These are phyloP conservation scores for Himalopsyche anomala DNA, from an alignment of 2,888 invertebrate genomes.

Conservation along the genomic window DNA sequence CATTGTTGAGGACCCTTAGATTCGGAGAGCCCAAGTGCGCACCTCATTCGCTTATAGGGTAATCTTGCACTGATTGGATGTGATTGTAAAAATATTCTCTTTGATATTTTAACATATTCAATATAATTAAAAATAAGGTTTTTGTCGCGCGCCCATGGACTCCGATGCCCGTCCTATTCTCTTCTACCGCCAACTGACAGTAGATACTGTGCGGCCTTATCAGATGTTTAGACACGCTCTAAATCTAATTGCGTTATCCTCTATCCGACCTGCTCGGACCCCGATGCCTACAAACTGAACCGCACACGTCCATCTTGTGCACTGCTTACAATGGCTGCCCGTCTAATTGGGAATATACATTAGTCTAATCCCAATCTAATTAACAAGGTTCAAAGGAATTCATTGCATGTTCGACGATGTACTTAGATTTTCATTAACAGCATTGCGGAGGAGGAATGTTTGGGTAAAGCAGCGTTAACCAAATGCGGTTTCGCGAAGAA, in stretches of 20 bases:
- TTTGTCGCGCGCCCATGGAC: neutral
- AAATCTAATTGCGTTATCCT: conserved; percentile 38
- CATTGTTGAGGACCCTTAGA: too few relatives aligned
- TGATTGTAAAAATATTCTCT: too few relatives aligned
- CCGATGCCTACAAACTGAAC: neutral
- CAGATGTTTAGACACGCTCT: conserved; percentile 43
- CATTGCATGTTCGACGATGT: neutral
- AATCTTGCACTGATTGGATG: too few relatives aligned
- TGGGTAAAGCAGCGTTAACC: too few relatives aligned
- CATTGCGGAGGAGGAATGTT: neutral
- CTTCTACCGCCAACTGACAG: conserved; percentile 24
- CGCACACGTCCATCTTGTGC: conserved; percentile 35
- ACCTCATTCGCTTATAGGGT: too few relatives aligned
- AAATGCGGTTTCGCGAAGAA: too few relatives aligned
- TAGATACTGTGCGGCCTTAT: neutral
- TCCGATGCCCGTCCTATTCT: neutral
- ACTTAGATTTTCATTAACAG: neutral
- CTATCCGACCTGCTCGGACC: conserved; percentile 31
- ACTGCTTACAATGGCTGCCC: neutral
- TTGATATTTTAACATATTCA: too few relatives aligned
- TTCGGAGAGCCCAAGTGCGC: too few relatives aligned
- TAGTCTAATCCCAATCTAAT: conserved; percentile 16
- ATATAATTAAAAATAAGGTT: too few relatives aligned
- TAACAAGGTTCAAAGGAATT: conserved; percentile 38
- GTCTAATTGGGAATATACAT: conserved; percentile 35